Base-by-base conservation (phyloP, 2,113 vertebrate species). In the Poecilia latipinna region DNA sequence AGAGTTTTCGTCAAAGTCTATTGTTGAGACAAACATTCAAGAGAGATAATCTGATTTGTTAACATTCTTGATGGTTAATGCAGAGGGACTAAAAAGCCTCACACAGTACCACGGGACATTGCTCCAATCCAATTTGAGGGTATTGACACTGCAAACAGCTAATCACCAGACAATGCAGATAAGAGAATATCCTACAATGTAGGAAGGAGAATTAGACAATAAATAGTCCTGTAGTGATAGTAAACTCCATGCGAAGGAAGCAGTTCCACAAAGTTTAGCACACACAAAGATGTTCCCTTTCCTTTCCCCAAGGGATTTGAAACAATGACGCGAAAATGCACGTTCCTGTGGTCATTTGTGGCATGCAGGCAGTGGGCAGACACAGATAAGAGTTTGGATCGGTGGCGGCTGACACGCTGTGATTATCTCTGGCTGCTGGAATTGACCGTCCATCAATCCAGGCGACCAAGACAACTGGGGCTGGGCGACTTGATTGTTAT, bases 331-430 rank as follows among this genome's bases (percentile, higher is more conserved):
- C 74, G 77, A 86, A 88, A 67, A 85, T 66, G 71, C n/a, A 33
- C 82, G 89, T 89, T 89, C 82, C 88, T 77, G 63, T 84, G 84
- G 90, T 92, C 88, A 91, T 92, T 91, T 90, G 89, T 66, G 77
- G 78, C 79, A 68, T 65, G 80, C 88, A 80, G 86, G 90, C 89
- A 84, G 82, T 79, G 86, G 87, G 89, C 88, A 91, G 89, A 91
- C 85, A 64, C 79, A 90, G 94, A 95, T 95, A 95, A 95, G 93
- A 86, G 80, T 84, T 82, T 85, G 91, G 92, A 94, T 94, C 85
- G 88, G 92, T 90, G 86, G 82, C 87, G 86, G 80, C 89, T 91
- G 92, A 94, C 92, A 94, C 75, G 61, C 80, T 85, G 90, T 85
- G 89, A 93, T 93, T 92, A 94, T 92, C 93, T 90, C 83, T 74